Base-by-base conservation (phyloP, 2,113 vertebrate genomes). In the Anoura caudifer region DNA sequence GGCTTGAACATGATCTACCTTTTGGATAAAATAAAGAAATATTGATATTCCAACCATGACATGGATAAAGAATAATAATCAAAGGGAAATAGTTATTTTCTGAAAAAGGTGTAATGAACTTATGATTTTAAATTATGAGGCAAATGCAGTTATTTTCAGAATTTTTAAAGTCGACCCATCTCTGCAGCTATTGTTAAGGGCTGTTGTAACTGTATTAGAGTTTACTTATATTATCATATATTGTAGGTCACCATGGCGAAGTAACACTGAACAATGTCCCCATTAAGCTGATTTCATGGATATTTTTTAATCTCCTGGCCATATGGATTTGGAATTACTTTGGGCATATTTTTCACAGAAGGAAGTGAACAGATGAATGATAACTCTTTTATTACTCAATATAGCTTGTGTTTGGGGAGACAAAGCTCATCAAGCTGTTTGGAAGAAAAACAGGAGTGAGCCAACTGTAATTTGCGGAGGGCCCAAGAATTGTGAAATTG, bases 401-500 rank as follows among this genome's bases (percentile, higher is more conserved):
- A 36, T 95, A 86, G 76, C 96, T 98, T 96, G 43, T 97, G 80
- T 97, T 97, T 97, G 85, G 93, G 95, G 97, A 98, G 97, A 96
- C 92, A 92, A 76, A 97, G 96, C 97, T 98, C 76, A 73, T 97
- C 54, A 93, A 67, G 73, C 96, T 95, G 59, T 95, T 97, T 93
- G 96, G 38, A 97, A 98, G 90, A 91, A 95, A 98, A 98, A 88
- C 67, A 97, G 79, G 90, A 65, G 65, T 63, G 33, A 95, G 95
- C 95, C 96, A 98, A 96, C 93, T 43, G 75, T 96, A 95, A 96
- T 97, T 97, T 79, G 81, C 54, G 87, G 89, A 97, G 72, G 93
- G 80, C 92, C 97, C 63, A 36, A 0, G 86, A 45, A 73, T 69
- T 85, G 94, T 97, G 98, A 97, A 98, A 97, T 90, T 95, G 79